Base-by-base conservation (phyloP, 2,797 vertebrate genomes). In the Acipenser oxyrinchus region DNA sequence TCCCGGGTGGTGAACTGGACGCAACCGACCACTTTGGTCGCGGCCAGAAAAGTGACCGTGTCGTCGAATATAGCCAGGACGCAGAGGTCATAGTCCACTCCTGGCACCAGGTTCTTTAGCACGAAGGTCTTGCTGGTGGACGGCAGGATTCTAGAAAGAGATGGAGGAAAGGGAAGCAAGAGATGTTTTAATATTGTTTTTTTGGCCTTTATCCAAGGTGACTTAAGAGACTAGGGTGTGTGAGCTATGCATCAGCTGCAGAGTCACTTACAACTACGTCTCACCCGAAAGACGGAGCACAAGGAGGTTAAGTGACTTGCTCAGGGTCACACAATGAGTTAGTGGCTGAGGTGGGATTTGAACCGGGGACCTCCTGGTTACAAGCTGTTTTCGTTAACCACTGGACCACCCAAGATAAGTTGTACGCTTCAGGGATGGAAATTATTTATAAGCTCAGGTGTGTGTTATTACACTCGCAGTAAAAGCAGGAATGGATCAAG, bases 21-120 rank as follows among this genome's bases (percentile, higher is more conserved):
- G 65, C 94, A 97, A 68, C 94, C 94, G 73, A 97, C 75, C n/a
- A 95, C 89, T 72, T 86, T 89, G 0, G 94, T 96, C 6, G 93
- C 90, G 0, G 93, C 91, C 74, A 95, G 69, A 0, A 91, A 88
- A 6, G 93, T 93, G 75, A 89, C 83, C 0, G 85, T 74, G 53
- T 95, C 93, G 0, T 94, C 93, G 18, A 92, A 93, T 71, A 97
- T 92, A 74, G 92, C 94, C 81, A 96, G 78, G 67, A 97, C 88
- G 5, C 94, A 97, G 66, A 97, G 84, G 83, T 91, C 93, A 48
- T 95, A 95, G 81, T 95, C 93, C 59, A 86, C 91, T 2, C 93
- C 91, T 0, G 94, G 86, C 49, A 94, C 90, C 75, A 97, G 72
- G 77, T 96, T 94, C 82, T 92, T 93, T 78, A 97, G 77, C 77